Evolutionary conservation across 1,140 invertebrate species (phyloP), one percentile per base, ranked within the genome.

Genomic region (Drosophila pseudoobscura): DNA sequence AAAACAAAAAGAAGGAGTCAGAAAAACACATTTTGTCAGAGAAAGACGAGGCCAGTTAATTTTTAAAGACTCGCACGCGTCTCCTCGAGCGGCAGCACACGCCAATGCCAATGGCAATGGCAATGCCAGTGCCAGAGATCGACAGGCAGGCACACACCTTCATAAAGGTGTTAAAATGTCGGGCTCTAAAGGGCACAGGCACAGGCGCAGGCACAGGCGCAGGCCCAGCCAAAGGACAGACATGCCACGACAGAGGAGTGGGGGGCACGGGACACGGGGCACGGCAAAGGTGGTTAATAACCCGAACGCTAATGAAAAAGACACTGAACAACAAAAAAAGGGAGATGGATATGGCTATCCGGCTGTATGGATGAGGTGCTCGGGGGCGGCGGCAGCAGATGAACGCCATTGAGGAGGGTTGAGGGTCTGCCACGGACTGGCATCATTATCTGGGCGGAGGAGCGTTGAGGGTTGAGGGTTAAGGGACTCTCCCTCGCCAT

Each of bases 281-380:
- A 39, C 15, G 15, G 15, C 11, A 39, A 68, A 80, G 75, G 49
- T 87, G 83, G 78, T 87, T 87, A 87, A 87, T 78, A 87, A 87
- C 78, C 82, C 52, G 78, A 71, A 59, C 83, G 82, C 77, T 84
- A 84, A 84, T 84, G 80, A 84, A 78, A 78, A 53, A 83, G 55
- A 46, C 75, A 75, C 78, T 85, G 82, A 62, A 60, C 24, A 39
- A 43, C 26, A 26, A 41, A n/a, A n/a, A 35, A 35, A 29, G 46
- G 49, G 47, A 63, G 35, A 59, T 85, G 82, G 29, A 4, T n/a
- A 15, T 15, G 11, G 31, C 20, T 20, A 26, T 26, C 0, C 17
- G 17, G 17, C 17, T 17, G 17, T 49, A 44, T 59, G 52, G 75
- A 65, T 54, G 61, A 60, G 51, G 52, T 53, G 22, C 4, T 24